Conservation (phyloP, 1,140 invertebrate genomes). For the Camponotus floridanus region DNA sequence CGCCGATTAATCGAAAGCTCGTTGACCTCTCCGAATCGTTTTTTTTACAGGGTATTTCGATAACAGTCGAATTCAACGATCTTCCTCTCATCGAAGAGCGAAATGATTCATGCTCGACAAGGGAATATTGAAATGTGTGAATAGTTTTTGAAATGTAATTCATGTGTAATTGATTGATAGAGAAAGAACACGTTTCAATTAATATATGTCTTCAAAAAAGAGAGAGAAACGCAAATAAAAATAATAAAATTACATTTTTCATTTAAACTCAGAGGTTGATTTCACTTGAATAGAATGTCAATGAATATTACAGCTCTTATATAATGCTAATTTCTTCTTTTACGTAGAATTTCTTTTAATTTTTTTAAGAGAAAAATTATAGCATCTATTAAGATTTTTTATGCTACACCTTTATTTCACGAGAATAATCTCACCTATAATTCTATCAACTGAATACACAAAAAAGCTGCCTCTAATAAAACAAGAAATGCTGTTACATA, state of each 20-base stretch:
- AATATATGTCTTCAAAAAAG: neutral
- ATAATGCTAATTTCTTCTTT: neutral
- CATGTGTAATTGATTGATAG: neutral
- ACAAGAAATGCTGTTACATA: neutral
- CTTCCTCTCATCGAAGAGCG: neutral
- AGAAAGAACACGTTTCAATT: neutral
- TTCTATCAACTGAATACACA: too few relatives aligned
- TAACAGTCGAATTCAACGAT: neutral
- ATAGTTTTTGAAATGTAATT: neutral
- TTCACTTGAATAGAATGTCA: neutral
- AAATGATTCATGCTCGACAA: neutral
- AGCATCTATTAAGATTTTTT: too few relatives aligned
- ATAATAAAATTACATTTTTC: neutral
- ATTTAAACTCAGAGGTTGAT: neutral
- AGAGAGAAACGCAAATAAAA: neutral
- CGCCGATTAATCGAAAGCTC: conserved; percentile 15
- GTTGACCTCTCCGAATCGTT: conserved; percentile 10
- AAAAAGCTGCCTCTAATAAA: neutral
- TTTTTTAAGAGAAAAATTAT: too few relatives aligned
- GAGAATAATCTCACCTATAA: too few relatives aligned
- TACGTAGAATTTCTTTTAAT: neutral
- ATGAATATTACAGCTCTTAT: neutral
- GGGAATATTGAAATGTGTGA: neutral
- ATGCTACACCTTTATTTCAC: too few relatives aligned
- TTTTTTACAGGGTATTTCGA: neutral